These are phyloP conservation scores for Caradrina clavipalpis DNA, from an alignment of 2,888 invertebrate genomes.

Conservation along the genomic window DNA sequence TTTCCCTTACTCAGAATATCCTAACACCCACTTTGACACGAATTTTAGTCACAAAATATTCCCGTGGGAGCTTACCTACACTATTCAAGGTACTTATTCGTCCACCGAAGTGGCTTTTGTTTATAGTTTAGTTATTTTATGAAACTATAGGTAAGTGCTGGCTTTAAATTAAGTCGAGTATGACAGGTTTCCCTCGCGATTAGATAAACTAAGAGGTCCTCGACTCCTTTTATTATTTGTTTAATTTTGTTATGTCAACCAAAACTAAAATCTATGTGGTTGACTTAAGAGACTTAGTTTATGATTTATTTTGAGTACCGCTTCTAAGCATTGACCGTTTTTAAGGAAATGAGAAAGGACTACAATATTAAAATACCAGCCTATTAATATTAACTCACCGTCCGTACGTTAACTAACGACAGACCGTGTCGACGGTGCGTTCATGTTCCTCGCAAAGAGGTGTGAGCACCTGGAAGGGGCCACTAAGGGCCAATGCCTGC, in stretches of 20 bases:
- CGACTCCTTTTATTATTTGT: conserved; percentile 18
- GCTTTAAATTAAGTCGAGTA: conserved; percentile 50
- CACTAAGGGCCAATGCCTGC: too few relatives aligned
- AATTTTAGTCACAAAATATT: conserved; percentile 38
- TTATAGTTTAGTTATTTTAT: conserved; percentile 48
- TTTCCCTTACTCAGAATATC: conserved; percentile 4
- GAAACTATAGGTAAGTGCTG: conserved; percentile 41
- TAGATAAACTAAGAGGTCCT: conserved; percentile 46
- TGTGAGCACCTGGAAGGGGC: too few relatives aligned
- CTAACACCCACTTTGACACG: conserved; percentile 9
- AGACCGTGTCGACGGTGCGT: too few relatives aligned
- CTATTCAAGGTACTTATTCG: conserved; percentile 14
- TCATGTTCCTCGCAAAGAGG: too few relatives aligned
- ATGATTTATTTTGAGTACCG: neutral
- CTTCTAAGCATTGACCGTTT: neutral
- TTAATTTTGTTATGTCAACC: conserved; percentile 16
- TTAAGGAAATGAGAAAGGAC: too few relatives aligned
- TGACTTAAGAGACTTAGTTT: neutral
- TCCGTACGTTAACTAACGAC: too few relatives aligned
- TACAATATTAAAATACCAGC: too few relatives aligned
- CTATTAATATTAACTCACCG: too few relatives aligned
- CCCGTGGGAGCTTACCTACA: conserved; percentile 41
- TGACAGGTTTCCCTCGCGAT: conserved; percentile 48
- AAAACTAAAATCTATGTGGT: conserved; percentile 22
- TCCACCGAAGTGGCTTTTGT: conserved; percentile 52